Conservation (phyloP, 2,888 invertebrate genomes). For the Nomada fabriciana region DNA sequence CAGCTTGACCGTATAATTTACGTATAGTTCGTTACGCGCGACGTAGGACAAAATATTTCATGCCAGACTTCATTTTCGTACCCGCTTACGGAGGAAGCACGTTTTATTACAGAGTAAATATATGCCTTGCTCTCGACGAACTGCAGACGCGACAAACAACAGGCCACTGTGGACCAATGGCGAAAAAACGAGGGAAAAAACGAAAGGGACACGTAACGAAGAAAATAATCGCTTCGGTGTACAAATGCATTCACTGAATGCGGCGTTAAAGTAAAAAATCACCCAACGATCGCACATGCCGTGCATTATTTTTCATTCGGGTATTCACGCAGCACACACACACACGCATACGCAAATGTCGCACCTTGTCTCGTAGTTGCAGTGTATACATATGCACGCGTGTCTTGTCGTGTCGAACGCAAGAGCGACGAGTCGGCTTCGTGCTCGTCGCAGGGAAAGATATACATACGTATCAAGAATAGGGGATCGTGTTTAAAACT, state of each 20-base stretch:
- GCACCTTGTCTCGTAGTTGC: background rate
- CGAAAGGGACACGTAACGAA: conserved; percentile 10
- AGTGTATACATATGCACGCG: background rate
- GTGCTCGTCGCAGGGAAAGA: too few species aligned
- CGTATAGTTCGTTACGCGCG: conserved; percentile 48
- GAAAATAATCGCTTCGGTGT: conserved; percentile 34
- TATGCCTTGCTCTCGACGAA: conserved; percentile 41
- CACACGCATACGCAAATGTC: too few species aligned
- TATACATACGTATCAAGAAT: background rate
- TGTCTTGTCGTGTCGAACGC: background rate
- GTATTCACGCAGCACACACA: too few species aligned
- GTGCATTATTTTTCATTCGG: conserved; percentile 6
- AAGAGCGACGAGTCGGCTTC: too few species aligned
- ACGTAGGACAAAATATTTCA: conserved; percentile 55
- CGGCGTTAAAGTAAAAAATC: conserved; percentile 35
- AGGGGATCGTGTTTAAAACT: background rate
- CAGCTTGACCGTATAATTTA: conserved; percentile 41
- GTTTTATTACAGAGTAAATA: conserved; percentile 49
- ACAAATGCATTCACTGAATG: conserved; percentile 39
- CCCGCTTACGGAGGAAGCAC: conserved; percentile 59
- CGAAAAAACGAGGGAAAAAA: background rate
- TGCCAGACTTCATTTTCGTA: conserved; percentile 50
- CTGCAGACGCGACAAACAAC: conserved; percentile 43
- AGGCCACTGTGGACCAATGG: conserved; percentile 9
- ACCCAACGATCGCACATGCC: conserved; percentile 48